These are phyloP conservation scores for Diachasma alloeum DNA, from an alignment of 1,140 invertebrate species.

Conservation along the genomic window DNA sequence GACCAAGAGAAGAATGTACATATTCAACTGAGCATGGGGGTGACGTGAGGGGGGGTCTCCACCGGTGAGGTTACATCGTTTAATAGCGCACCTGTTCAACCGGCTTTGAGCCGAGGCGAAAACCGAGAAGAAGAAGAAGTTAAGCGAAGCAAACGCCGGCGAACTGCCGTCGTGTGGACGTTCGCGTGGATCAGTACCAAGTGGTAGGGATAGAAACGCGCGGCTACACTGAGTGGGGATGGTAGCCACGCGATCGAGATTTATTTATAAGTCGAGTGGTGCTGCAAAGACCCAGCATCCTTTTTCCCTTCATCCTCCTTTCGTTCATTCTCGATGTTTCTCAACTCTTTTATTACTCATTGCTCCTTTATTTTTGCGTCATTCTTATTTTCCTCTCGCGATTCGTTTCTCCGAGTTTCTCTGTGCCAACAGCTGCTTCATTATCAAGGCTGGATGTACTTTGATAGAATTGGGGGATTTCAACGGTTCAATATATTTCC, in stretches of 20 bases:
- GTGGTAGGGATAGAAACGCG: slow-evolving; percentile 25
- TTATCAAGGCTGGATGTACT: not conserved
- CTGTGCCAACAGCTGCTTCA: not conserved
- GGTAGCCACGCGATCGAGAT: slow-evolving; percentile 64
- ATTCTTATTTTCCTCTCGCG: slow-evolving; percentile 21
- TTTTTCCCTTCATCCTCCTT: not conserved
- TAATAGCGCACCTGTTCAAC: slow-evolving; percentile 29
- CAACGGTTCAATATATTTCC: not conserved
- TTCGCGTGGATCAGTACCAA: slow-evolving; percentile 23
- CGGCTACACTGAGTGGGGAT: slow-evolving; percentile 35
- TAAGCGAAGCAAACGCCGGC: slow-evolving; percentile 3
- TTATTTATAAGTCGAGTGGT: slow-evolving; percentile 62
- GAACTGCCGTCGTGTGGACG: slow-evolving; percentile 19
- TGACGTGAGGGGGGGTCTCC: not conserved
- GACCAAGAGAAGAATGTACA: not conserved
- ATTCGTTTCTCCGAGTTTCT: not conserved
- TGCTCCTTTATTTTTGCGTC: not conserved
- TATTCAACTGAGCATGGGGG: not conserved
- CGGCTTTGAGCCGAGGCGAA: slow-evolving; percentile 23
- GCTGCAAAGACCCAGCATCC: slow-evolving; percentile 14
- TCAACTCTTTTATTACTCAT: slow-evolving; percentile 15
- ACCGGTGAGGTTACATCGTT: slow-evolving; percentile 21
- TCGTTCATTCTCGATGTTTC: not conserved
- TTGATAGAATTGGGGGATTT: not conserved
- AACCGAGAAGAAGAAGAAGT: slow-evolving; percentile 18